phyloP scores from a whole-genome alignment of 2,888 invertebrate species.

The Calameuta pallipes region DNA sequence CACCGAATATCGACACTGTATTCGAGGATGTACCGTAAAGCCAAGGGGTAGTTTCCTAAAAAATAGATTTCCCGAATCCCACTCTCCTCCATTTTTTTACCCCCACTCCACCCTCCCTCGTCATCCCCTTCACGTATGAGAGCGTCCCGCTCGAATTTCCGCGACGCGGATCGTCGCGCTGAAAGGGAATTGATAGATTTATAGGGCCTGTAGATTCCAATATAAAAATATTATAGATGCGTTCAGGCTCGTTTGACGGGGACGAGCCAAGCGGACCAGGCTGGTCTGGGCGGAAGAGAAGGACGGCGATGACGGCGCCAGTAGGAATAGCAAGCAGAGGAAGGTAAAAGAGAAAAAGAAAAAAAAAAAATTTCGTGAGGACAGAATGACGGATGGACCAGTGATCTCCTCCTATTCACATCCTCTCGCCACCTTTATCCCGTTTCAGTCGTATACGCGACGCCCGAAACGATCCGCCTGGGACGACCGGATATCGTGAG shows the following conservation, averaged over 20 bases:
- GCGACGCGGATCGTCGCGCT: conserved; percentile 15
- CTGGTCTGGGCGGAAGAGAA: background rate
- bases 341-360: conserved; percentile 11
- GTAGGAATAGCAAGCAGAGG: background rate
- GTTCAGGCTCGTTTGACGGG: conserved; percentile 16
- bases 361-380: conserved; percentile 23
- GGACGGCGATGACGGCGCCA: background rate
- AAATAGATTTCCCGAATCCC: background rate
- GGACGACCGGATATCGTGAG: background rate
- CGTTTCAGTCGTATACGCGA: conserved; percentile 11
- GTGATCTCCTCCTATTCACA: conserved; percentile 39
- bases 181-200: conserved; percentile 54
- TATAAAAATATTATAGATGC: conserved; percentile 50
- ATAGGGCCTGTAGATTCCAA: conserved; percentile 49
- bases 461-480: background rate
- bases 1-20: background rate
- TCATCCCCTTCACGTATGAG: conserved; percentile 7
- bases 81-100: conserved; percentile 1
- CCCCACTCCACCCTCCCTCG: background rate
- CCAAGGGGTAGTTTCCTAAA: background rate
- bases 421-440: conserved; percentile 35
- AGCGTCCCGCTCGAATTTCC: conserved; percentile 3
- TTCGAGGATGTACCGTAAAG: background rate
- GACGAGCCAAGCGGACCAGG: background rate
- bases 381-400: conserved; percentile 44